Evolutionary conservation across 2,888 invertebrate genomes (phyloP).

Genomic region (Uloborus plumipes): DNA sequence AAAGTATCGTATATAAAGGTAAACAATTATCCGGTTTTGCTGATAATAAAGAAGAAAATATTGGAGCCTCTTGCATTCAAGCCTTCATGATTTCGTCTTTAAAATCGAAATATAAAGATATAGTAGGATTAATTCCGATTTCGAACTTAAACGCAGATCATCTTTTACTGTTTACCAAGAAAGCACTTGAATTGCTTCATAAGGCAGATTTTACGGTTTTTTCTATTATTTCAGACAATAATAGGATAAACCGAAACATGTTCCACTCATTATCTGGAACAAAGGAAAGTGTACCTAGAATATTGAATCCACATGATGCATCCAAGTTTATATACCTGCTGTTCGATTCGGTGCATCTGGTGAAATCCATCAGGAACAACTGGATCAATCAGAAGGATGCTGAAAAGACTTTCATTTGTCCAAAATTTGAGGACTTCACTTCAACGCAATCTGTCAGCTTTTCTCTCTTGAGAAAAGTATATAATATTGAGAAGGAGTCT

Average conservation of each 20-base stretch:
- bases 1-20: conserved; percentile 7
- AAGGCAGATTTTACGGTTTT: conserved; percentile 6
- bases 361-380: conserved; percentile 18
- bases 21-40: conserved; percentile 8
- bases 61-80: not conserved
- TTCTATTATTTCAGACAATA: conserved; percentile 24
- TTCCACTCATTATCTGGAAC: not conserved
- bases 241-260: conserved; percentile 24
- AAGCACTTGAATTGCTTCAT: not conserved
- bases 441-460: too few species aligned
- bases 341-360: conserved; percentile 13
- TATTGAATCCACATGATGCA: not conserved
- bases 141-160: not conserved
- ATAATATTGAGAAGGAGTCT: not conserved
- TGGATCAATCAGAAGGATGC: conserved; percentile 4
- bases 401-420: too few species aligned
- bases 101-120: not conserved
- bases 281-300: not conserved
- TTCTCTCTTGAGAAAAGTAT: too few species aligned
- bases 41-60: conserved; percentile 7
- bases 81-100: not conserved
- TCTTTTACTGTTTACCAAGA: not conserved
- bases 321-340: not conserved
- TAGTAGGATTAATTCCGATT: not conserved
- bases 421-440: too few species aligned